Base-by-base conservation (phyloP, 2,797 vertebrate genomes). In the Sebastes miniatus region DNA sequence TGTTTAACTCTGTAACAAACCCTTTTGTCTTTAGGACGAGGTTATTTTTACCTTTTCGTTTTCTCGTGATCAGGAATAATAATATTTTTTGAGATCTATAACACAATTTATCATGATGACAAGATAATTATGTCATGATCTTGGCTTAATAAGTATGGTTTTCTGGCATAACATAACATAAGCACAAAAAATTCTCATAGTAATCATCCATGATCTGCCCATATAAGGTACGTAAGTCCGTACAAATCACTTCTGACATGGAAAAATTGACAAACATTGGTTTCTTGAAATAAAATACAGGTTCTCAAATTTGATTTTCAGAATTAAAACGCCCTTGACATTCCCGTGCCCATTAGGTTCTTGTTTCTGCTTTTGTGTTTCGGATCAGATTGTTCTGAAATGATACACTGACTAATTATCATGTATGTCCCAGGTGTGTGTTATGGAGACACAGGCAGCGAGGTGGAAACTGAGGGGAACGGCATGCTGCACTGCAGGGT, bases 391-490 rank as follows among this genome's bases (percentile, higher is more conserved):
- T 10, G 11, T 47, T 2, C 12, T 70, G 22, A 83, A 76, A 73
- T 22, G 13, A 69, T 54, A 80, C 32, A 3, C 20, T 79, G 82
- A 87, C 74, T 82, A 63, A 68, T 80, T 79, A 63, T 76, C 18
- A 1, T 74, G 31, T 77, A 2, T 83, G 34, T 85, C 64, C 66
- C 84, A 96, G 96, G 96, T 77, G 91, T 96, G 71, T 96, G 95
- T 87, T 97, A 95, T 11, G 94, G 95, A 73, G 96, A 97, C 83
- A 88, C 94, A 1, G 89, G 93, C 80, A 93, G 94, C 5, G 96
- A 96, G 67, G 90, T 94, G 87, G 96, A 97, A 80, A 83, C 92
- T 0, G 96, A 96, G 61, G 92, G 93, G 22, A 93, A 72, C 10
- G 91, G 93, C 75, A 71, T 93, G 84, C 87, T 95, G 82, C 93